A percentile compares a stretch with the other conserved stretches of the same genome.
phyloP scores from a whole-genome alignment of 2,888 invertebrate genomes.

The Xylota sylvarum region DNA sequence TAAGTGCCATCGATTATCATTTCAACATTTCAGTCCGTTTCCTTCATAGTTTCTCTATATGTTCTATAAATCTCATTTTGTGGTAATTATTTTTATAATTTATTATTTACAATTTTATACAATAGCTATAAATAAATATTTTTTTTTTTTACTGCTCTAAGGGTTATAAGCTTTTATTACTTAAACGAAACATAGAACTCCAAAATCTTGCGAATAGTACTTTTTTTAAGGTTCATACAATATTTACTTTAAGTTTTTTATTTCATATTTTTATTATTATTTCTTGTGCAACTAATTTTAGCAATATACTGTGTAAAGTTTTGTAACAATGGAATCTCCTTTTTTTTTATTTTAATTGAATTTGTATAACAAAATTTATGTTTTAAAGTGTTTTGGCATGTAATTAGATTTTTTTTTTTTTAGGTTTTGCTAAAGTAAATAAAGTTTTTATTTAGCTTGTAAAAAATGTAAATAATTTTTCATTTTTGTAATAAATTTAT shows the following conservation, averaged over 20 bases:
- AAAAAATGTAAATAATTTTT: constrained; percentile 21
- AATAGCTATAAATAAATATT: constrained; percentile 8
- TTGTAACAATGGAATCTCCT: constrained; percentile 20
- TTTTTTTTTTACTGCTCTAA: constrained; percentile 17
- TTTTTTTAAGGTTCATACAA: neutral
- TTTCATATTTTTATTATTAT: neutral
- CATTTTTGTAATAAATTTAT: constrained; percentile 8
- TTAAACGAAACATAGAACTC: constrained; percentile 22
- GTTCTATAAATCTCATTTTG: constrained; percentile 54
- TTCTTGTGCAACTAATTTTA: constrained; percentile 5
- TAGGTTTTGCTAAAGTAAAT: neutral
- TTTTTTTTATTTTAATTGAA: neutral
- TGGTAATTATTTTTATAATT: constrained; percentile 39
- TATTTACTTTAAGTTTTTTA: neutral
- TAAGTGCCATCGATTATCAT: constrained; percentile 51
- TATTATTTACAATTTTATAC: constrained; percentile 32
- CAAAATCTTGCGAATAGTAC: constrained; percentile 57
- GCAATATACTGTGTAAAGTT: neutral
- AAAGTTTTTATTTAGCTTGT: constrained; percentile 7
- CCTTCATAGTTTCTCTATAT: constrained; percentile 23
- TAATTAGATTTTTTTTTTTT: neutral
- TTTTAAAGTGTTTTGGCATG: constrained; percentile 33
- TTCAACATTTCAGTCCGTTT: constrained; percentile 17
- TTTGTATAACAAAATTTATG: constrained; percentile 3
- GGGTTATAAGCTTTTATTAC: constrained; percentile 16